These are phyloP conservation scores for Phaetusa simplex DNA, from an alignment of 2,113 vertebrate species.

Conservation along the genomic window DNA sequence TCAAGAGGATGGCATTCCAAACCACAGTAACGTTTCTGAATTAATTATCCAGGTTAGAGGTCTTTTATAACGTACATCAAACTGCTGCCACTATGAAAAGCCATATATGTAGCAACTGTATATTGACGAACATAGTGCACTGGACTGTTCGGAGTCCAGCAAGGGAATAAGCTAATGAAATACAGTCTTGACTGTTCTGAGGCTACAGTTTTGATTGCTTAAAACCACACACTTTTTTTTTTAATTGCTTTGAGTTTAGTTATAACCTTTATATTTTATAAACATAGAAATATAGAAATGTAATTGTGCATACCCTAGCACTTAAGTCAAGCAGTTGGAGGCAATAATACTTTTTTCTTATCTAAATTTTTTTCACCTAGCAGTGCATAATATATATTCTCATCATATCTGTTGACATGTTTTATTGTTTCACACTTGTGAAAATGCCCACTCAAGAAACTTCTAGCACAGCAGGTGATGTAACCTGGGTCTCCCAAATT, in stretches of 20 bases:
- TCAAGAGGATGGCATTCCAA: slow-evolving; percentile 46
- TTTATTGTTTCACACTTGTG: neutral
- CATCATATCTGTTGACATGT: neutral
- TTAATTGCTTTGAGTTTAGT: neutral
- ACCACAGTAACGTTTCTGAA: slow-evolving; percentile 66
- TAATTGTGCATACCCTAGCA: neutral
- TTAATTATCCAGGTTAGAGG: slow-evolving; percentile 83
- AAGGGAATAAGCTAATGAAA: neutral
- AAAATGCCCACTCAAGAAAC: neutral
- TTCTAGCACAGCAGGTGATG: neutral
- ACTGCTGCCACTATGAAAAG: neutral
- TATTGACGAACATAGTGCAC: neutral
- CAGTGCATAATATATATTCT: neutral
- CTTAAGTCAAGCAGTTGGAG: neutral
- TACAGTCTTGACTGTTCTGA: neutral
- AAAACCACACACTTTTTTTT: neutral
- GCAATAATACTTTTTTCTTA: neutral
- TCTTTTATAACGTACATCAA: neutral
- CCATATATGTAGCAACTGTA: neutral
- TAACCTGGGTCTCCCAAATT: neutral
- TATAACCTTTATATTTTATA: neutral
- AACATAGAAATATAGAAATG: neutral
- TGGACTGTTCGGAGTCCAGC: neutral
- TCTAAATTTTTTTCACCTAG: neutral
- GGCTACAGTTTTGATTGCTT: neutral